Evolutionary conservation across 2,888 invertebrate genomes (phyloP), one percentile per base, ranked within the genome.

Genomic region (Ceriagrion tenellum): DNA sequence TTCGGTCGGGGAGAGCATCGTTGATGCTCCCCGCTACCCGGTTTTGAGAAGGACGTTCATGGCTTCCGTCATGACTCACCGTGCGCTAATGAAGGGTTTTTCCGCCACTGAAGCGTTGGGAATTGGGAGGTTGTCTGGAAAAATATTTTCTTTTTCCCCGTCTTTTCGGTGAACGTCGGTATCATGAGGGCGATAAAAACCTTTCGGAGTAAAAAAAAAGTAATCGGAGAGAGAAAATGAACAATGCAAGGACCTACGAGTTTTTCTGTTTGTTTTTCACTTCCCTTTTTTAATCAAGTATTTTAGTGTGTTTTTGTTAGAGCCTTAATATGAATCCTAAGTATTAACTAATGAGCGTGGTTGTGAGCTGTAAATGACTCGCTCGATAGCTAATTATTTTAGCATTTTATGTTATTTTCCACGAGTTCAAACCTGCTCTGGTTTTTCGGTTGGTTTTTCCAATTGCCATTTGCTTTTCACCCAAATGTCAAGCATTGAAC

Each of bases 51-150:
- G 81, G 16, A 35, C 30, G 81, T 35, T 81, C n/a, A 35, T 12
- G 35, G 81, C 35, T 81, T 81, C 81, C 81, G 12, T 30, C 81
- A 35, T 35, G 81, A 35, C 81, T 35, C 47, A 47, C 47, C 81
- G 81, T 81, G 30, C 81, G 81, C 35, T 81, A 35, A 81, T 81
- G 81, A 81, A 81, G 30, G 47, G 81, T 16, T 81, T n/a, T 81
- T 81, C 13, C 16, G 81, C 81, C 35, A n/a, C 16, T n/a, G 81
- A 81, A 81, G 81, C 13, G n/a, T 13, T 8, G n/a, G 81, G 30
- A 69, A 69, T 4, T n/a, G 81, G 35, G 81, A 4, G 47, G 47
- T 47, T 47, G 47, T 4, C 47, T n/a, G 30, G 81, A 35, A 35
- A n/a, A 81, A 81, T 26, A 26, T 81, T 35, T 81, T n/a, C 81